Evolutionary conservation across 2,888 invertebrate genomes (phyloP).

Genomic region (Eilema sororculum): DNA sequence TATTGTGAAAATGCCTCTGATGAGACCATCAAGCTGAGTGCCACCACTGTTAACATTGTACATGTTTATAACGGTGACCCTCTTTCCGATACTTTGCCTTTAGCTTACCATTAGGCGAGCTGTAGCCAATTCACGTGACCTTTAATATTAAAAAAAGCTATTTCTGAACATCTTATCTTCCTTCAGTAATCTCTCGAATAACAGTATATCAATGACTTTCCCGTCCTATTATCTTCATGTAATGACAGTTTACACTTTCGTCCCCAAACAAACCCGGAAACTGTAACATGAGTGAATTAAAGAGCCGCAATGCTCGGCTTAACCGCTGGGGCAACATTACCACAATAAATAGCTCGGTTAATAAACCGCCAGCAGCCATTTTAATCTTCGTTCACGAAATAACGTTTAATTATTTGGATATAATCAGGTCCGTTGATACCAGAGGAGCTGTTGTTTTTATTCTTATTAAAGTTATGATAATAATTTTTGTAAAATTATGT

Average conservation of each 20-base stretch:
- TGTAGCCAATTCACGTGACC: no score
- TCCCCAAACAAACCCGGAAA: background rate
- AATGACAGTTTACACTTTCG: background rate
- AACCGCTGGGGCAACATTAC: slow-evolving; percentile 18
- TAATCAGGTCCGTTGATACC: slow-evolving; percentile 12
- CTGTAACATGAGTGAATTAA: slow-evolving; percentile 15
- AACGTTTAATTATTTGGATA: slow-evolving; percentile 21
- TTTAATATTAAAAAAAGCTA: no score
- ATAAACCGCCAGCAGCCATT: slow-evolving; percentile 23
- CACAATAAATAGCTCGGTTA: slow-evolving; percentile 19
- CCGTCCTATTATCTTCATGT: background rate
- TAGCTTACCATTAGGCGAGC: no score
- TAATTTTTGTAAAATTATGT: no score
- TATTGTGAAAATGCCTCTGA: no score
- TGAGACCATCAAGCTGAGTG: no score
- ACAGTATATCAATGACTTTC: background rate
- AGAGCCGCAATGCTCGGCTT: slow-evolving; percentile 5
- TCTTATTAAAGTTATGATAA: background rate
- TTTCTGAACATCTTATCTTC: background rate
- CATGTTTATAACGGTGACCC: no score
- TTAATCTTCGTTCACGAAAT: slow-evolving; percentile 23
- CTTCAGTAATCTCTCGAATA: background rate
- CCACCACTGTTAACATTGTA: no score
- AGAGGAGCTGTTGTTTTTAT: background rate
- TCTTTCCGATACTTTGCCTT: no score